These are phyloP conservation scores for Dryocosmus kuriphilus DNA, from an alignment of 2,888 invertebrate genomes.

Conservation along the genomic window DNA sequence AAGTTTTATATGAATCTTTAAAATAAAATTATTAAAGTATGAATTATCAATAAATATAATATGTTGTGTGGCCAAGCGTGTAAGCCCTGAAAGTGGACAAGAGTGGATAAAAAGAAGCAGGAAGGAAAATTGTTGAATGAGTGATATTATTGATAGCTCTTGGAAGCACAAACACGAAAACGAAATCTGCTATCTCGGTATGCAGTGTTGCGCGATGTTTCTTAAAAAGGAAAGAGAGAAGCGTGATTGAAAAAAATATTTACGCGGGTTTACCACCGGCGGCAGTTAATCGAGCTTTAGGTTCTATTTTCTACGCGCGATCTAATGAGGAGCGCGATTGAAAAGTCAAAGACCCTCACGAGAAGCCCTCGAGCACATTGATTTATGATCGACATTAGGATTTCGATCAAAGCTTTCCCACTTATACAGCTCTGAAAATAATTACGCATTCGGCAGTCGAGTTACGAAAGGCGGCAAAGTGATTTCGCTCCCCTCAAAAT, in stretches of 20 bases:
- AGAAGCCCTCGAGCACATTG: slow-evolving; percentile 19
- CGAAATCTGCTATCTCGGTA: slow-evolving; percentile 17
- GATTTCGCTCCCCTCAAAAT: slow-evolving; percentile 34
- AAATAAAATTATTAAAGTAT: neutral
- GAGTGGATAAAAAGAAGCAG: slow-evolving; percentile 3
- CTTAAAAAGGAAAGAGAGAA: slow-evolving; percentile 29
- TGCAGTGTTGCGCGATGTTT: slow-evolving; percentile 22
- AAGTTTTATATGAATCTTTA: neutral
- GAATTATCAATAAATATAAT: neutral
- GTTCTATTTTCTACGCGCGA: slow-evolving; percentile 29
- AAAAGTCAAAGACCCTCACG: slow-evolving; percentile 39
- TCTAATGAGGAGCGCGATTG: slow-evolving; percentile 37
- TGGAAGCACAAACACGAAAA: slow-evolving; percentile 18
- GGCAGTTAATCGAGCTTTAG: neutral
- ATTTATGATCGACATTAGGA: slow-evolving; percentile 39
- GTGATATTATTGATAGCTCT: slow-evolving; percentile 8
- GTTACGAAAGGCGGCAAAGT: slow-evolving; percentile 8
- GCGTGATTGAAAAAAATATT: slow-evolving; percentile 39
- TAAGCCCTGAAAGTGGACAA: neutral
- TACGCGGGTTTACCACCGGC: slow-evolving; percentile 22
- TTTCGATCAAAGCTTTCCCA: slow-evolving; percentile 39
- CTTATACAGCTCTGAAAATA: slow-evolving; percentile 41
- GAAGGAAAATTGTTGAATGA: slow-evolving; percentile 13
- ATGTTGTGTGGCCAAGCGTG: neutral
- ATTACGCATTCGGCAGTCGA: slow-evolving; percentile 31